These are phyloP conservation scores for Euwallacea fornicatus DNA, from an alignment of 1,140 invertebrate species.

Conservation along the genomic window DNA sequence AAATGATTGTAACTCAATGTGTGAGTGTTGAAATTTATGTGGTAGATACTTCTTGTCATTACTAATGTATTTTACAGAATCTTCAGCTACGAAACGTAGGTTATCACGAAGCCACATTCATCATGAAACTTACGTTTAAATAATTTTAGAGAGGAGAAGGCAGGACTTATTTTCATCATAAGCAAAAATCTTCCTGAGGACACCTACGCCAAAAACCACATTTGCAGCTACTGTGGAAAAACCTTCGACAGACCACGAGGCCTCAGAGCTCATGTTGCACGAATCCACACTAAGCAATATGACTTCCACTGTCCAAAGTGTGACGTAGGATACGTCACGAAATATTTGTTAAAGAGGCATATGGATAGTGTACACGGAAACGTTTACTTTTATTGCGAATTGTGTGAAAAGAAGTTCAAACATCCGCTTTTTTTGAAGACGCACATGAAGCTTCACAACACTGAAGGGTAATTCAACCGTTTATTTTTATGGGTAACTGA, in stretches of 20 bases:
- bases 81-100: too few relatives aligned
- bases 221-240: slow-evolving; percentile 33
- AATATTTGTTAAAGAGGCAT: slow-evolving; percentile 29
- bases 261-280: slow-evolving; percentile 46
- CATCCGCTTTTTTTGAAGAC: slow-evolving; percentile 10
- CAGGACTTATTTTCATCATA: too few relatives aligned
- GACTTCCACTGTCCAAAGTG: slow-evolving; percentile 23
- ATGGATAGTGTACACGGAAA: slow-evolving; percentile 36
- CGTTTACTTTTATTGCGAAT: slow-evolving; percentile 34
- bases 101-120: too few relatives aligned
- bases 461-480: slow-evolving; percentile 8
- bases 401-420: slow-evolving; percentile 39
- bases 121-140: too few relatives aligned
- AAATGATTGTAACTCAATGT: too few relatives aligned
- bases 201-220: background rate
- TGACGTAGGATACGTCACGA: slow-evolving; percentile 34
- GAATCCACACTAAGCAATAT: slow-evolving; percentile 27
- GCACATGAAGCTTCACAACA: slow-evolving; percentile 19
- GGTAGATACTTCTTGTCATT: too few relatives aligned
- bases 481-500: slow-evolving; percentile 3
- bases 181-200: too few relatives aligned
- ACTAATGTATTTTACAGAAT: too few relatives aligned
- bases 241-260: slow-evolving; percentile 34
- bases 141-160: too few relatives aligned
- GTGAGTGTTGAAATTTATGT: too few relatives aligned